Percentiles rank a stretch among this genome's conserved stretches.
Evolutionary conservation across 2,797 vertebrate genomes (phyloP).

Genomic region (Rhincodon typus): DNA sequence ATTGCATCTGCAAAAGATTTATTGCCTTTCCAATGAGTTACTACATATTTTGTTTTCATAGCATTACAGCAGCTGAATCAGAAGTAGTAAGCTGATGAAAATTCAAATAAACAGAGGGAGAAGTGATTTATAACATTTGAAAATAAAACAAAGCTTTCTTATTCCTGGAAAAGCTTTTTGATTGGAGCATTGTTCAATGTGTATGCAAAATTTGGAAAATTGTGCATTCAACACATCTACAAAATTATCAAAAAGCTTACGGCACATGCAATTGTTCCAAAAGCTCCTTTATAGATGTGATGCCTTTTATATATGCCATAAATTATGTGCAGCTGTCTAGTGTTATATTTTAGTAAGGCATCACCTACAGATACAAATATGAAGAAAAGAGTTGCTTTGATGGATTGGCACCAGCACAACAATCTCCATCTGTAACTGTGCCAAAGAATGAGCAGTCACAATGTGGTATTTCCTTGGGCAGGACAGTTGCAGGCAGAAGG

Average conservation of each 20-base stretch:
- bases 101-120: background rate
- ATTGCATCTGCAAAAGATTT: background rate
- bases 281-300: background rate
- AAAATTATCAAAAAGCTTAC: background rate
- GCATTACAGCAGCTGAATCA: background rate
- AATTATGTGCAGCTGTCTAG: background rate
- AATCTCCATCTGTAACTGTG: background rate
- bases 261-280: background rate
- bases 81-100: background rate
- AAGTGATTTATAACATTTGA: background rate
- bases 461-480: background rate
- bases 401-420: background rate
- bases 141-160: background rate
- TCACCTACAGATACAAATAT: background rate
- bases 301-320: slow-evolving; percentile 1
- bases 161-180: background rate
- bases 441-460: background rate
- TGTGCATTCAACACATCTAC: background rate
- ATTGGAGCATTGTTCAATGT: background rate
- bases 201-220: background rate
- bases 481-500: no score
- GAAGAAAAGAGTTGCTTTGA: background rate
- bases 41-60: background rate
- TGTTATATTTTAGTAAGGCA: background rate
- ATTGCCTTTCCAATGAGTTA: background rate